A percentile compares a stretch with the other conserved stretches of the same genome.
Evolutionary conservation across 1,140 invertebrate species (phyloP).

Genomic region (Pseudomyrmex pallidus): DNA sequence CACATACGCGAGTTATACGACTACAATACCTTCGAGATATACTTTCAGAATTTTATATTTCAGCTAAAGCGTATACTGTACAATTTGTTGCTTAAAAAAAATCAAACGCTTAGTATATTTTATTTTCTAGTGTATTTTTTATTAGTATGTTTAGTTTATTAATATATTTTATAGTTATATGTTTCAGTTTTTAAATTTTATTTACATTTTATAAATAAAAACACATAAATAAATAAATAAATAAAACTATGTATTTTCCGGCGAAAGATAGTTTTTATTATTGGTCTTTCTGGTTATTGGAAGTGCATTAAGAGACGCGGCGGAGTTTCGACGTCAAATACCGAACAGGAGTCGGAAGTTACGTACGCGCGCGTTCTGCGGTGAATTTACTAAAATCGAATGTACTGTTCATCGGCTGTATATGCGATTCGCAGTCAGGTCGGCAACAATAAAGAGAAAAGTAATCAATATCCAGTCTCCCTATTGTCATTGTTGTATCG

Average conservation of each 20-base stretch:
- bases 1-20: constrained; percentile 7
- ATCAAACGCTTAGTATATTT: too few relatives aligned
- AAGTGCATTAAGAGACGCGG: background rate
- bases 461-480: constrained; percentile 47
- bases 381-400: constrained; percentile 24
- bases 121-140: too few relatives aligned
- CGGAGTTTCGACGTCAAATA: constrained; percentile 8
- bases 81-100: constrained; percentile 9
- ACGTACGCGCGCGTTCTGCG: background rate
- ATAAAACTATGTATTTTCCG: too few relatives aligned
- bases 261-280: background rate
- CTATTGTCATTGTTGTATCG: constrained; percentile 41
- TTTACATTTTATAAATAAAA: too few relatives aligned
- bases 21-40: constrained; percentile 29
- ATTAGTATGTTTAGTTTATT: too few relatives aligned
- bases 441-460: constrained; percentile 33
- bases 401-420: background rate
- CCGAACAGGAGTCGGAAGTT: constrained; percentile 21
- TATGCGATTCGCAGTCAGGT: constrained; percentile 19
- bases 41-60: constrained; percentile 27
- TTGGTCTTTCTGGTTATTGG: constrained; percentile 4
- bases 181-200: too few relatives aligned
- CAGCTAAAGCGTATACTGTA: constrained; percentile 3
- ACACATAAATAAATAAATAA: too few relatives aligned
- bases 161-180: too few relatives aligned